These are phyloP conservation scores for Ciona savignyi DNA, from an alignment of 23 tunicate species.

Conservation along the genomic window DNA sequence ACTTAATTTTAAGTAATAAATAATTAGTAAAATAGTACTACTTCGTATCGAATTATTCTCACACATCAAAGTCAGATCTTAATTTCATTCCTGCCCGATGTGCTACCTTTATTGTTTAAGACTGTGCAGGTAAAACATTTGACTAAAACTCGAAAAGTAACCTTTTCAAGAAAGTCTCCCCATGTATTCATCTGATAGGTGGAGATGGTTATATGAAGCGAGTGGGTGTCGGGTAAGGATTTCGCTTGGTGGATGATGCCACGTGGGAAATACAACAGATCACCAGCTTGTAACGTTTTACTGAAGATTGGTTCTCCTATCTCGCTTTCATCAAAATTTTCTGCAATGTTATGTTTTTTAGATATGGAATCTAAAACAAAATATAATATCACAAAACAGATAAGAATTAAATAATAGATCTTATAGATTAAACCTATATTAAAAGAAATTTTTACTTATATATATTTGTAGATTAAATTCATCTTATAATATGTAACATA, in stretches of 20 bases:
- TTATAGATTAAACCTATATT: not conserved
- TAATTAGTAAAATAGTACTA: too few species aligned
- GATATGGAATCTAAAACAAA: not conserved
- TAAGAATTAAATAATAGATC: not conserved
- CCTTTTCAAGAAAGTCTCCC: slow-evolving; percentile 78
- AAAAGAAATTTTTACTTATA: too few species aligned
- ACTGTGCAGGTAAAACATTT: not conserved
- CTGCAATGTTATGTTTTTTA: slow-evolving; percentile 26
- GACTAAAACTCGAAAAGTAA: too few species aligned
- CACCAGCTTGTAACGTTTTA: slow-evolving; percentile 62
- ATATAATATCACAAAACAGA: not conserved
- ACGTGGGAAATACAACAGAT: slow-evolving; percentile 86
- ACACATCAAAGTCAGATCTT: too few species aligned
- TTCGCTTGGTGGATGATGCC: slow-evolving; percentile 92
- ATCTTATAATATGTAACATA: too few species aligned
- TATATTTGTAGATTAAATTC: too few species aligned
- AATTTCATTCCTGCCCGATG: too few species aligned
- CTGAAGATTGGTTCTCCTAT: slow-evolving; percentile 54
- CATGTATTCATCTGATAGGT: slow-evolving; percentile 82
- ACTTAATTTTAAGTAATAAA: too few species aligned
- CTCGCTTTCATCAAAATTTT: slow-evolving; percentile 49
- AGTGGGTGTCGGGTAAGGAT: slow-evolving; percentile 64
- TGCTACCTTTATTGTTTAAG: too few species aligned
- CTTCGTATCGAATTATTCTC: too few species aligned
- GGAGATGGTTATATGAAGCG: slow-evolving; percentile 89